Evolutionary conservation across 2,888 invertebrate species (phyloP).

Genomic region (Lithophane semibrunnea): DNA sequence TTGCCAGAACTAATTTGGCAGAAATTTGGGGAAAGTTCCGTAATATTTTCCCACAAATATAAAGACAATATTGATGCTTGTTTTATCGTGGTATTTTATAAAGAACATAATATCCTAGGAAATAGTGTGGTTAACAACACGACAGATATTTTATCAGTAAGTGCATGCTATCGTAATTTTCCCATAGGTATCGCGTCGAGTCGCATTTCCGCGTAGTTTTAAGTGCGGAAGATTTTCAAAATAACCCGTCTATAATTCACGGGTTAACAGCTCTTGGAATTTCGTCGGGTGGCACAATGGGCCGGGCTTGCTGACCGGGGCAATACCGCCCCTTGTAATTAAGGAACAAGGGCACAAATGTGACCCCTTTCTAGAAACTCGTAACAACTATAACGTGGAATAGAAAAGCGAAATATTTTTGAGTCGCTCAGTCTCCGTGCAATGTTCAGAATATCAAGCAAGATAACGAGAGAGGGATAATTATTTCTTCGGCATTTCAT

Average conservation of each 20-base stretch:
- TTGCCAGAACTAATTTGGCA: slow-evolving; percentile 44
- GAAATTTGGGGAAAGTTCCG: slow-evolving; percentile 28
- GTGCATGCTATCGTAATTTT: slow-evolving; percentile 24
- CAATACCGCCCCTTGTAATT: slow-evolving; percentile 31
- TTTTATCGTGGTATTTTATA: slow-evolving; percentile 4
- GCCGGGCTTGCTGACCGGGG: slow-evolving; percentile 23
- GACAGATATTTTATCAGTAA: slow-evolving; percentile 12
- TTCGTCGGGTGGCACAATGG: background rate
- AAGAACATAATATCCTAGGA: background rate
- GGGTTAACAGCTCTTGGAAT: slow-evolving; percentile 9
- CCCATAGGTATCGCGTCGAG: background rate
- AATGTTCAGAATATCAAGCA: slow-evolving; percentile 31
- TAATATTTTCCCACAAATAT: slow-evolving; percentile 24
- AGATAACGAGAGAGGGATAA: background rate
- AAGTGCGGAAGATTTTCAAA: slow-evolving; percentile 31
- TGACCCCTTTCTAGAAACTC: slow-evolving; percentile 17
- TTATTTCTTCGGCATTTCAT: background rate
- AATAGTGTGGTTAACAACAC: slow-evolving; percentile 4
- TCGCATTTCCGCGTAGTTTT: slow-evolving; percentile 20
- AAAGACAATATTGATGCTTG: background rate
- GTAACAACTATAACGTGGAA: slow-evolving; percentile 27
- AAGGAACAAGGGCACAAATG: slow-evolving; percentile 33
- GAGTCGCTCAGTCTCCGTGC: background rate
- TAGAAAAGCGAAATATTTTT: slow-evolving; percentile 25
- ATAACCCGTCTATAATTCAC: slow-evolving; percentile 5